phyloP scores from a whole-genome alignment of 2,113 vertebrate genomes.

The Pionites leucogaster region DNA sequence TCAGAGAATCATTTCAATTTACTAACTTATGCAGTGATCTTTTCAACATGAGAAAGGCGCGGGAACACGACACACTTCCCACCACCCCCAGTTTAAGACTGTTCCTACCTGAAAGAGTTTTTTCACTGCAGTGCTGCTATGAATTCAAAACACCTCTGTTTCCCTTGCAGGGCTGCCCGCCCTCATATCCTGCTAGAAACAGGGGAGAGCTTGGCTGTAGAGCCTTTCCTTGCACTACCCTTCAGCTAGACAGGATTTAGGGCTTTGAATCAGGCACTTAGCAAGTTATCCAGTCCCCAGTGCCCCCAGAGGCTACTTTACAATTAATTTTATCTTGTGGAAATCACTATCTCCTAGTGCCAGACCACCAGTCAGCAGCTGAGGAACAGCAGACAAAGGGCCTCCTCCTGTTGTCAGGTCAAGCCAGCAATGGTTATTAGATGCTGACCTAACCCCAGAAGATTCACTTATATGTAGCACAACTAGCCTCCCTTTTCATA shows the following conservation, averaged over 20 bases:
- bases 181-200: neutral
- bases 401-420: neutral
- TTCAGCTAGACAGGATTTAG: neutral
- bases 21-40: neutral
- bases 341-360: neutral
- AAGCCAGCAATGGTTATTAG: neutral
- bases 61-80: neutral
- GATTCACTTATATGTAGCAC: neutral
- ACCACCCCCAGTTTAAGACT: neutral
- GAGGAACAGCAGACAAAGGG: neutral
- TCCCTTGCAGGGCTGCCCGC: neutral
- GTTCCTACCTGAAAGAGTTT: neutral
- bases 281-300: neutral
- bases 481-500: neutral
- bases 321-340: neutral
- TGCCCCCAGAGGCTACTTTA: neutral
- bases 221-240: neutral
- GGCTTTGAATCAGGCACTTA: neutral
- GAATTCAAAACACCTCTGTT: neutral
- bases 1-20: neutral
- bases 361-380: neutral
- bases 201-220: neutral
- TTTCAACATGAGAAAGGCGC: neutral
- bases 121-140: neutral
- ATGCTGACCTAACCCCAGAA: neutral